phyloP scores from a whole-genome alignment of 2,113 vertebrate species.

The Nicator chloris region DNA sequence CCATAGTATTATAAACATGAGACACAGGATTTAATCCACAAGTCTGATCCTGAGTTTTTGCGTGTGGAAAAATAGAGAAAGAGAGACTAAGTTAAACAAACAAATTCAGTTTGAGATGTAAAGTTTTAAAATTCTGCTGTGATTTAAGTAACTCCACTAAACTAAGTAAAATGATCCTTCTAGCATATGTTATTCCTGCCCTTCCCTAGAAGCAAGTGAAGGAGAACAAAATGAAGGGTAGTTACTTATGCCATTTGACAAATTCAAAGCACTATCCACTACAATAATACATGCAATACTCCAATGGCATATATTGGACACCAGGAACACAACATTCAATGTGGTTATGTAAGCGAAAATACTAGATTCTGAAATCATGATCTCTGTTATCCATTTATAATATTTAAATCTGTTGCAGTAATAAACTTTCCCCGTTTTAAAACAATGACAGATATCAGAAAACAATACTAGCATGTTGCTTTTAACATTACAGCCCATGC shows the following conservation, averaged over 20 bases:
- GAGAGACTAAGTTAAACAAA: not conserved
- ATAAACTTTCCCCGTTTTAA: not conserved
- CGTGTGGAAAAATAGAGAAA: not conserved
- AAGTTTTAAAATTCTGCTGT: conserved; percentile 10
- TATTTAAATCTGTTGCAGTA: not conserved
- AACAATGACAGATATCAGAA: not conserved
- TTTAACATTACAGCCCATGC: not conserved
- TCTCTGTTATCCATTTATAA: not conserved
- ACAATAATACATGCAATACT: not conserved
- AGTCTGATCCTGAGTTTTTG: not conserved
- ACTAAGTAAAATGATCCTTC: not conserved
- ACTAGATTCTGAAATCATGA: not conserved
- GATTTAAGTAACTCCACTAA: conserved; percentile 27
- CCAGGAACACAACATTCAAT: not conserved
- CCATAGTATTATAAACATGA: not conserved
- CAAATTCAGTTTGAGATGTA: not conserved
- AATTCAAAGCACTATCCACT: not conserved
- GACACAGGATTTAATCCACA: not conserved
- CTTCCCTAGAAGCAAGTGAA: conserved; percentile 13
- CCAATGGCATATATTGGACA: not conserved
- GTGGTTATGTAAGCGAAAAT: not conserved
- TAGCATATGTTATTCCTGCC: not conserved
- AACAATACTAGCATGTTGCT: not conserved
- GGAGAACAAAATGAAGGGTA: not conserved
- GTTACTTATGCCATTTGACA: not conserved